Percentiles rank a stretch among this genome's conserved stretches.
Evolutionary conservation across 2,888 invertebrate species (phyloP).

Genomic region (Drosophila demipolita): DNA sequence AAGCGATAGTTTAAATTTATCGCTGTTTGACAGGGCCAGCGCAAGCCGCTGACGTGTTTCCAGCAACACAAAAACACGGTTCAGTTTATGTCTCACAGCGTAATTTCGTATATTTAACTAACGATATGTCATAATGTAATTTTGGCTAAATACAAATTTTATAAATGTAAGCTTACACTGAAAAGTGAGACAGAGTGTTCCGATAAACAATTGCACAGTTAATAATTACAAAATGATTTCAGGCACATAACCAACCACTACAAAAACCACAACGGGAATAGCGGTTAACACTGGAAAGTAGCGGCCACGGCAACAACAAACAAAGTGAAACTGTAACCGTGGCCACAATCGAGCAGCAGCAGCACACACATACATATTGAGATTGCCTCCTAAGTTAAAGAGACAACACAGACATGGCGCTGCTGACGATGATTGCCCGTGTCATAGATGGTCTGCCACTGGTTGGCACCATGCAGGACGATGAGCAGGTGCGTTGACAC

Average conservation of each 20-base stretch:
- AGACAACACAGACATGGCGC: constrained; percentile 90
- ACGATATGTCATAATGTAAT: constrained; percentile 11
- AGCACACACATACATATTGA: constrained; percentile 4
- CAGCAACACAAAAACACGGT: constrained; percentile 58
- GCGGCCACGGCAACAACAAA: constrained; percentile 46
- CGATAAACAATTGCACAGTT: constrained; percentile 8
- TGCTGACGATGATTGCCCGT: constrained; percentile 99
- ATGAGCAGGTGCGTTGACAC: constrained; percentile 92
- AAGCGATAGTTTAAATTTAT: constrained; percentile 1
- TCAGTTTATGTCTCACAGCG: constrained; percentile 35
- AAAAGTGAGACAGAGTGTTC: background rate
- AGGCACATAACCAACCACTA: constrained; percentile 29
- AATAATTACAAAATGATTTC: constrained; percentile 12
- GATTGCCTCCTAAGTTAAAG: constrained; percentile 9
- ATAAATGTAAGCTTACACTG: background rate
- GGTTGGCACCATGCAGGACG: constrained; percentile 99
- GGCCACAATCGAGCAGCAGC: constrained; percentile 51
- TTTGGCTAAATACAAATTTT: background rate
- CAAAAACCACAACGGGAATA: constrained; percentile 9
- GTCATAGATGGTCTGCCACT: constrained; percentile 97
- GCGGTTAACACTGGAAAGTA: constrained; percentile 19
- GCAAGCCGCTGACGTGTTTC: constrained; percentile 67
- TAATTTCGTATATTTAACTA: constrained; percentile 31
- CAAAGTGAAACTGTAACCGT: constrained; percentile 69
- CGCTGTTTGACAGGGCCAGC: constrained; percentile 28